Evolutionary conservation across 2,113 vertebrate species (phyloP).

Genomic region (Limnothrissa miodon): DNA sequence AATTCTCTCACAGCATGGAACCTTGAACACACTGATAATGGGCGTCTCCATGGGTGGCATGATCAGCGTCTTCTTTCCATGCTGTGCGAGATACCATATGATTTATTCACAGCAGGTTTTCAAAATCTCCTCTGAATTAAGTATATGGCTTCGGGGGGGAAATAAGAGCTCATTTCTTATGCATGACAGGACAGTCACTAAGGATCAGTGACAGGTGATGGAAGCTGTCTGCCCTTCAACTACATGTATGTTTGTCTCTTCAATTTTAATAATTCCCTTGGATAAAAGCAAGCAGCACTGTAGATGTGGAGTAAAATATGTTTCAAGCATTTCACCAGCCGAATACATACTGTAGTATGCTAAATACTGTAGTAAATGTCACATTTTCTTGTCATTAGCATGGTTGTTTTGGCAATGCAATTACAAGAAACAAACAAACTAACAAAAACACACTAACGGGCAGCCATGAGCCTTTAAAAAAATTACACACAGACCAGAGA

Average conservation of each 20-base stretch:
- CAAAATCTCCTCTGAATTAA: not conserved
- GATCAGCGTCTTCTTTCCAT: not conserved
- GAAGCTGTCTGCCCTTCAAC: not conserved
- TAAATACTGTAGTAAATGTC: too few species aligned
- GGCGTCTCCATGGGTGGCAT: not conserved
- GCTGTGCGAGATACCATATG: not conserved
- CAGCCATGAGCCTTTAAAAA: too few species aligned
- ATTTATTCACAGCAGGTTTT: not conserved
- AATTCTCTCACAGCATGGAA: not conserved
- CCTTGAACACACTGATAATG: not conserved
- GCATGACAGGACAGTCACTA: conserved; percentile 1
- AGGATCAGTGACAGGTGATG: not conserved
- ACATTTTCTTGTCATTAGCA: too few species aligned
- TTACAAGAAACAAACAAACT: too few species aligned
- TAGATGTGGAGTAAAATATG: not conserved
- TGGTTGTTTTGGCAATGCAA: too few species aligned
- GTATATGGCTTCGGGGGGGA: not conserved
- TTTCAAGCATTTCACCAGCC: not conserved
- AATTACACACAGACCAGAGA: not conserved
- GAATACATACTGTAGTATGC: not conserved
- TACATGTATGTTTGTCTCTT: not conserved
- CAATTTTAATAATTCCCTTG: not conserved
- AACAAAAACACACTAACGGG: too few species aligned
- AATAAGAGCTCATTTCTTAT: not conserved
- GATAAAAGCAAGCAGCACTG: not conserved